Evolutionary conservation across 2,888 invertebrate genomes (phyloP).

Genomic region (Spodoptera littoralis): DNA sequence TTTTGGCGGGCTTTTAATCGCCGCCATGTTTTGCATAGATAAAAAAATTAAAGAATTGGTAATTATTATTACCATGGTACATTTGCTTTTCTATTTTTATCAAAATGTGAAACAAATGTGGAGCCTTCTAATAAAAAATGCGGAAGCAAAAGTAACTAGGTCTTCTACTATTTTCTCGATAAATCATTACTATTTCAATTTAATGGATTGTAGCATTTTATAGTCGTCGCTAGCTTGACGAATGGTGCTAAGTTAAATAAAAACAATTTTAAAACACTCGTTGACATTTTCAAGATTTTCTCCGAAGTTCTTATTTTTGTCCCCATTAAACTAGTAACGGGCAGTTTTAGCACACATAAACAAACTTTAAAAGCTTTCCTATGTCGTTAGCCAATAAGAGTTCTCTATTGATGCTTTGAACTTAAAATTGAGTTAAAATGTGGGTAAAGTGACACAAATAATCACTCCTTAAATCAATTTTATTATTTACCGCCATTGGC

Average conservation of each 20-base stretch:
- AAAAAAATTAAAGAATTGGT: too few relatives aligned
- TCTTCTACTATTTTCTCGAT: too few relatives aligned
- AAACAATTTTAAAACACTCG: constrained; percentile 2
- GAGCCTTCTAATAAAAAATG: too few relatives aligned
- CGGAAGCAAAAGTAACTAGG: too few relatives aligned
- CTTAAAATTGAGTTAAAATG: constrained; percentile 16
- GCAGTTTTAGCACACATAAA: constrained; percentile 49
- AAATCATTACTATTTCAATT: too few relatives aligned
- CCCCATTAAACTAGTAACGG: constrained; percentile 32
- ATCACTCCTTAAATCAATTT: constrained; percentile 8
- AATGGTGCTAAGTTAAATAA: constrained; percentile 8
- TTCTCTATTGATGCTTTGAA: constrained; percentile 24
- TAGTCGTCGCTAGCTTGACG: constrained; percentile 1
- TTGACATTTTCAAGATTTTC: constrained; percentile 25
- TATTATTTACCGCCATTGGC: not conserved
- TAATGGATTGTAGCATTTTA: too few relatives aligned
- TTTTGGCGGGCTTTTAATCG: constrained; percentile 13
- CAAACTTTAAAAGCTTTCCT: constrained; percentile 60
- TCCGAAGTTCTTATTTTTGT: constrained; percentile 37
- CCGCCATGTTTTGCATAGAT: too few relatives aligned
- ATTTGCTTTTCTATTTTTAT: too few relatives aligned
- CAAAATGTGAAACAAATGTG: too few relatives aligned
- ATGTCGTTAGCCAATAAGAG: constrained; percentile 34
- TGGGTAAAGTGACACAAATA: constrained; percentile 9
- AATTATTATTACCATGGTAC: too few relatives aligned